These are phyloP conservation scores for Panagrolaimus sp. DNA, from an alignment of 1,140 invertebrate species.

Conservation along the genomic window DNA sequence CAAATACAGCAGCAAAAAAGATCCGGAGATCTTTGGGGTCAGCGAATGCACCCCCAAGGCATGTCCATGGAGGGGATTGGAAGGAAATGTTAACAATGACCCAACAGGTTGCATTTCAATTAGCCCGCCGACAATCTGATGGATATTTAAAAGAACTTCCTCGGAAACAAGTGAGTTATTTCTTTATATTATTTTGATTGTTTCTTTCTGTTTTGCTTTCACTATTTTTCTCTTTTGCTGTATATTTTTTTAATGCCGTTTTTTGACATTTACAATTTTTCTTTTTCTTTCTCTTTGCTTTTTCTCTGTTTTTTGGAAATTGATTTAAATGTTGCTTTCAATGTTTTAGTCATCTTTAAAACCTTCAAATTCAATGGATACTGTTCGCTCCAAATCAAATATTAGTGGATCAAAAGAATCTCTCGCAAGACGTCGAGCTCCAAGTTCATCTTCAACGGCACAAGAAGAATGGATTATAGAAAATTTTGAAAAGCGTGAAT, in stretches of 20 bases:
- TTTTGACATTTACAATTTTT: no score
- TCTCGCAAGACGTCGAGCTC: background rate
- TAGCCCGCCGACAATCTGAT: no score
- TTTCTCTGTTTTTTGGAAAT: no score
- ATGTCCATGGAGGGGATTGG: constrained; percentile 37
- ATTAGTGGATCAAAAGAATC: background rate
- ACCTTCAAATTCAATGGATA: constrained; percentile 2
- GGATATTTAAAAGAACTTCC: no score
- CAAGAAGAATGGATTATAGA: constrained; percentile 32
- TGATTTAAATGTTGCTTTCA: no score
- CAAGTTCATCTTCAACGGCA: constrained; percentile 23
- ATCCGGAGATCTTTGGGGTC: background rate
- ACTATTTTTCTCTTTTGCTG: no score
- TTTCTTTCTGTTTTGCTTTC: no score
- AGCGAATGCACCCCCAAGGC: constrained; percentile 25
- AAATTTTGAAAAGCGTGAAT: constrained; percentile 27
- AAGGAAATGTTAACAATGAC: constrained; percentile 32
- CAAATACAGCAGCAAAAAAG: background rate
- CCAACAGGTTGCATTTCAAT: background rate
- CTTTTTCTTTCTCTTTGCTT: no score
- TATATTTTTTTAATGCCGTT: no score
- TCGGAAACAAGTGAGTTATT: no score
- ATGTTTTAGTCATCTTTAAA: background rate
- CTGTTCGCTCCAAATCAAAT: background rate
- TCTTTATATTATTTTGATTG: no score